These are phyloP conservation scores for Lepidocolaptes lacrymiger DNA, from an alignment of 2,797 vertebrate species.

Conservation along the genomic window DNA sequence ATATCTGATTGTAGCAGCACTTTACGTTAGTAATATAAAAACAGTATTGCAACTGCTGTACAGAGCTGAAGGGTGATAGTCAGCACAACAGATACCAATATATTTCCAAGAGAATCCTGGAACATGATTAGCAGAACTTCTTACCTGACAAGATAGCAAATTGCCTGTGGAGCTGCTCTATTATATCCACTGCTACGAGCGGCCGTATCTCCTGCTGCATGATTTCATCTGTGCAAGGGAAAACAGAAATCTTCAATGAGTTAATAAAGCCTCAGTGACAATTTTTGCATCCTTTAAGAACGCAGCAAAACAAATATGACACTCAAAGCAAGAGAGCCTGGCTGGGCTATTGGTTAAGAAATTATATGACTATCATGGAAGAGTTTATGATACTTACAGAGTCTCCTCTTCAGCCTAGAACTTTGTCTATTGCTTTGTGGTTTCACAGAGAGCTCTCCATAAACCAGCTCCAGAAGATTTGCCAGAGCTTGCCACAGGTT, in stretches of 20 bases:
- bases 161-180: conserved; percentile 93
- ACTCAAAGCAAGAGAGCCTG: conserved; percentile 12
- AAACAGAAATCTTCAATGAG: conserved; percentile 39
- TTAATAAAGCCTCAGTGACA: not conserved
- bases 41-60: not conserved
- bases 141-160: conserved; percentile 95
- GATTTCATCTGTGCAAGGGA: conserved; percentile 88
- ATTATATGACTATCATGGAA: not conserved
- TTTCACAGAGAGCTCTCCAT: not conserved
- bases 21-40: not conserved
- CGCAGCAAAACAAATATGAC: conserved; percentile 4
- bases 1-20: not conserved
- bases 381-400: not conserved
- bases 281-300: not conserved
- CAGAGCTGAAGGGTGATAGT: not conserved
- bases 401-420: not conserved
- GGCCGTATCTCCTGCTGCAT: conserved; percentile 98
- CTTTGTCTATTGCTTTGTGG: not conserved
- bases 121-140: not conserved
- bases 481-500: not conserved
- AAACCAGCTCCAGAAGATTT: not conserved
- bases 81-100: not conserved
- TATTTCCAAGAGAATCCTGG: not conserved
- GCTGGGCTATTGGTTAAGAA: not conserved
- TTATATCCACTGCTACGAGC: conserved; percentile 91